Base-by-base conservation (phyloP, 2,888 invertebrate species). In the Melanostoma mellinum region DNA sequence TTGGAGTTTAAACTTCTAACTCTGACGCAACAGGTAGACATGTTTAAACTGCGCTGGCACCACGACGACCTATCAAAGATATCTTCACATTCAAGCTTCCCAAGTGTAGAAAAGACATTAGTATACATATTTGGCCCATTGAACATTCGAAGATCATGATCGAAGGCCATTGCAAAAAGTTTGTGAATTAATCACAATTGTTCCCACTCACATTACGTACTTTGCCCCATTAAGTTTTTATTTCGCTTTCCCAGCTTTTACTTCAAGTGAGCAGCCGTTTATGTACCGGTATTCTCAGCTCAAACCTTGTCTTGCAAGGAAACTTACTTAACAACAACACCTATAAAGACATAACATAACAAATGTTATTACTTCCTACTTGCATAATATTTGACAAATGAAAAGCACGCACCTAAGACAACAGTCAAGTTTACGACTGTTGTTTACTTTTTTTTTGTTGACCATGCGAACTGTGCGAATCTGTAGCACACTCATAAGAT, bases 351-450 rank as follows among this genome's bases (percentile, higher is more conserved):
- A 40, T 33, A 48, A 52, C 53, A 44, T 5, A 46, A 55, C 10
- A 3, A 32, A 8, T 48, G 30, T 52, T 56, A 75, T 56, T 36
- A 36, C 65, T 81, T 81, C 76, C 76, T 76, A 35, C 44, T 81
- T 71, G 71, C 10, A 60, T 71, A 81, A 81, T 42, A 38, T 36
- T 3, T 32, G n/a, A 60, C 42, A 60, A 3, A 10, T 10, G 30
- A 56, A 35, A 46, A 4, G 33, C 36, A 32, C 52, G n/a, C 46
- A 6, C 42, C n/a, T 20, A 20, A 20, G n/a, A 8, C 3, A 10
- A 63, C 33, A 80, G 50, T 75, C 75, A 75, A 80, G 69, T 69
- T 80, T 80, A 80, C 63, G 35, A 61, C 44, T 2, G 42, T 58
- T 65, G 65, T 60, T 73, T 44, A 73, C 40, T 30, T 65, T 53